Evolutionary conservation across 1,140 invertebrate species (phyloP), one percentile per base, ranked within the genome.

Genomic region (Drosophila bocki): DNA sequence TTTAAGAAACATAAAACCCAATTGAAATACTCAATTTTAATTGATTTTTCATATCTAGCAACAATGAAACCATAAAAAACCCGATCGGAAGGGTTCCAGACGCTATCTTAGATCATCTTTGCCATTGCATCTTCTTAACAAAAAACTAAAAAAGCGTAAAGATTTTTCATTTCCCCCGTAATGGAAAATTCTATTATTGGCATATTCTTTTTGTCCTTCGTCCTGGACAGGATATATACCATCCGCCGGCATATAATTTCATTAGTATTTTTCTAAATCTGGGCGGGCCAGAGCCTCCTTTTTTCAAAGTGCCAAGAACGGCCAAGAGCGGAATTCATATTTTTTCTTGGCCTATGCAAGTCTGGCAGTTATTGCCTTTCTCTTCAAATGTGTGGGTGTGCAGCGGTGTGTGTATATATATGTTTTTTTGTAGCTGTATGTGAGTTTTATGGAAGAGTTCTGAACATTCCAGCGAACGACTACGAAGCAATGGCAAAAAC

Each of bases 181-280:
- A 56, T 61, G 50, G 19, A 35, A 87, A 87, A 80, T 83, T 70
- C 75, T 78, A 88, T 87, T 87, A 87, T 87, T 87, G 71, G 58
- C 83, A 65, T 58, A 64, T 78, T 75, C 75, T 64, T 68, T 80
- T 74, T 86, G 76, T 77, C 58, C 51, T 50, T 57, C 75, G 62
- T 44, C 53, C 53, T 45, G 61, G 71, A 39, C 70, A 80, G 82
- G 67, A 86, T 87, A 82, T 87, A 86, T 67, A 64, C 71, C 81
- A 69, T 75, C 78, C 78, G 57, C 61, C 67, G 76, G 65, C 71
- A 77, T 77, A 83, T 88, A 86, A 86, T 88, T 88, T 74, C 80
- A 88, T 86, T 86, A 86, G 76, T 74, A 69, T 88, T 77, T 88
- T 86, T 88, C 80, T 88, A 85, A 85, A 85, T 82, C 84, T 80